Conservation (phyloP, 2,888 invertebrate genomes). For the Noctua janthina region DNA sequence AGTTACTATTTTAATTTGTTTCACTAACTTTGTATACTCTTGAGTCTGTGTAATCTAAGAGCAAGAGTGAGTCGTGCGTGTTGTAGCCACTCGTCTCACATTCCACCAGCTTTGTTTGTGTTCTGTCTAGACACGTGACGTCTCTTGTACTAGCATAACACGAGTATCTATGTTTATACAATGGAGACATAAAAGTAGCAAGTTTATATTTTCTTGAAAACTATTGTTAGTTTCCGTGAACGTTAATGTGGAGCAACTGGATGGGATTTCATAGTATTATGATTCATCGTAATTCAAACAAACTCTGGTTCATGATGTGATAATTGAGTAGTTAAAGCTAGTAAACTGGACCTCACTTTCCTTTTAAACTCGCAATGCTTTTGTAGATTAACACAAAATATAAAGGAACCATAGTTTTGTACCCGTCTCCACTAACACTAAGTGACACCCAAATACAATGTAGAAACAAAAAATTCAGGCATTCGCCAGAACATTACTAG, state of each 20-base stretch:
- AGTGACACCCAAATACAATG: background rate
- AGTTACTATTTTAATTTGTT: no score
- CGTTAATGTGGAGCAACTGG: background rate
- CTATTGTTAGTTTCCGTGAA: background rate
- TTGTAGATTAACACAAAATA: background rate
- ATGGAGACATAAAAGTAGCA: background rate
- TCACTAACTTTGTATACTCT: background rate
- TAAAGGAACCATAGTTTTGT: background rate
- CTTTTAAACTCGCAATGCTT: background rate
- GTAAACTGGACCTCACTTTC: background rate
- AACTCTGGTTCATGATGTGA: background rate
- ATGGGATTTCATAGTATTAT: background rate
- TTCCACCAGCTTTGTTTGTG: constrained; percentile 47
- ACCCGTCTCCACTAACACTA: background rate
- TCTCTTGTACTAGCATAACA: constrained; percentile 20
- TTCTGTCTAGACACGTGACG: constrained; percentile 54
- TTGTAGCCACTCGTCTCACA: constrained; percentile 40
- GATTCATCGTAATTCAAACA: background rate
- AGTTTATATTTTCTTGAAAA: background rate
- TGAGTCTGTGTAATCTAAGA: background rate
- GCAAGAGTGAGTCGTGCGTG: constrained; percentile 52
- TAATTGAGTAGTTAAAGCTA: background rate
- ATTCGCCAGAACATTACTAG: no score
- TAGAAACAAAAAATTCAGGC: no score
- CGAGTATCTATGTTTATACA: constrained; percentile 8